phyloP scores from a whole-genome alignment of 2,113 vertebrate genomes.

The Suncus etruscus region DNA sequence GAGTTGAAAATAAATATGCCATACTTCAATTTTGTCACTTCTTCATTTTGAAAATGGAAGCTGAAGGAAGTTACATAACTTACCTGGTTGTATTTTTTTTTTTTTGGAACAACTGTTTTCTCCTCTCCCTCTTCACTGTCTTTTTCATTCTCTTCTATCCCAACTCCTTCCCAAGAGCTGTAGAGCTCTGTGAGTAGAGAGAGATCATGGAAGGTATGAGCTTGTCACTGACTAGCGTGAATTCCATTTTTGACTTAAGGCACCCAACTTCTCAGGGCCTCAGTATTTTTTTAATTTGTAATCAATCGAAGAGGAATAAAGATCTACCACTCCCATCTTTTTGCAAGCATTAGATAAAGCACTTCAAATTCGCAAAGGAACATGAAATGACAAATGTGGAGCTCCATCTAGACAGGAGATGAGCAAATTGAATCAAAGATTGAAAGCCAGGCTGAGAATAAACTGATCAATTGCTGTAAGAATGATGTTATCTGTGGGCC shows the following conservation, averaged over 20 bases:
- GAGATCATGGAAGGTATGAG: not conserved
- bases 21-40: not conserved
- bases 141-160: not conserved
- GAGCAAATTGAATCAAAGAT: not conserved
- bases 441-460: slow-evolving; percentile 8
- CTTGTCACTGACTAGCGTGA: not conserved
- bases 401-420: not conserved
- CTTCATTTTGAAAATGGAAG: not conserved
- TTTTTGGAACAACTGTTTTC: not conserved
- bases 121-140: no score
- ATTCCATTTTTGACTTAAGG: not conserved
- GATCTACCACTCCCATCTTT: not conserved
- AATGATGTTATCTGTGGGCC: not conserved
- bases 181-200: not conserved
- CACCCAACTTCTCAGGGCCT: not conserved
- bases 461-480: not conserved
- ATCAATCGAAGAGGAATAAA: not conserved
- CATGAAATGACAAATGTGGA: not conserved
- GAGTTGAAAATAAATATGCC: not conserved
- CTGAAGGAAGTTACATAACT: not conserved
- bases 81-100: not conserved
- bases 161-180: not conserved
- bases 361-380: not conserved
- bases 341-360: not conserved
- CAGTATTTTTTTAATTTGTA: not conserved